Conservation (phyloP, 2,888 invertebrate species). For the Sympetrum striolatum region DNA sequence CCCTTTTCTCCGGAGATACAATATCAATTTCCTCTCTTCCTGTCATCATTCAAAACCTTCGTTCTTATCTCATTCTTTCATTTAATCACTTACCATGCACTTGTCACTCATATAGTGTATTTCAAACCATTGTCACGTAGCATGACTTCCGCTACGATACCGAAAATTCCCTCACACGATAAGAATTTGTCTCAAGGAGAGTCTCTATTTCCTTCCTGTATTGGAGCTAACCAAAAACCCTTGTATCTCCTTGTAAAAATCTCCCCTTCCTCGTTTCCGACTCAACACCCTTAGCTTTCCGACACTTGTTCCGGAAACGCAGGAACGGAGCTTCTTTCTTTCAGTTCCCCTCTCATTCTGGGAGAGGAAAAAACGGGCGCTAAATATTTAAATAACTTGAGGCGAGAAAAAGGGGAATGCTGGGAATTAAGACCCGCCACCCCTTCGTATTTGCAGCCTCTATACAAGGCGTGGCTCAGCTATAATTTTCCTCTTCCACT, state of each 20-base stretch:
- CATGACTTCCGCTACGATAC: no score
- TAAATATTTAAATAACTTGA: conserved; percentile 37
- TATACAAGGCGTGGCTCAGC: not conserved
- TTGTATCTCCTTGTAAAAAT: not conserved
- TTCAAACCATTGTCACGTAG: no score
- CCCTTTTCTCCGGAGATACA: no score
- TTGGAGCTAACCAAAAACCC: not conserved
- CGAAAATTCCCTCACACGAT: not conserved
- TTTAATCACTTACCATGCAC: no score
- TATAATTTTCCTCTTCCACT: not conserved
- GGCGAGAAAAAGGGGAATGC: conserved; percentile 4
- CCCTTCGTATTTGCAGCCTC: not conserved
- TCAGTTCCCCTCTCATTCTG: not conserved
- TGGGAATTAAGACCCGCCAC: not conserved
- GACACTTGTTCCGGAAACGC: conserved; percentile 14
- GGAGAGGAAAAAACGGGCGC: not conserved
- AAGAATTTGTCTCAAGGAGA: not conserved
- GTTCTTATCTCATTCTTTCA: no score
- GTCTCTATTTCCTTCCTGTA: not conserved
- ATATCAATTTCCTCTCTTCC: no score
- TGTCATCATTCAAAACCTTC: no score
- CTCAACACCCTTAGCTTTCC: conserved; percentile 3
- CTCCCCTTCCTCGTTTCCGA: not conserved
- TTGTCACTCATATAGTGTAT: no score
- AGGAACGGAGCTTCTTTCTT: not conserved